Base-by-base conservation (phyloP, 1,140 invertebrate genomes). In the Rhyzopertha dominica region DNA sequence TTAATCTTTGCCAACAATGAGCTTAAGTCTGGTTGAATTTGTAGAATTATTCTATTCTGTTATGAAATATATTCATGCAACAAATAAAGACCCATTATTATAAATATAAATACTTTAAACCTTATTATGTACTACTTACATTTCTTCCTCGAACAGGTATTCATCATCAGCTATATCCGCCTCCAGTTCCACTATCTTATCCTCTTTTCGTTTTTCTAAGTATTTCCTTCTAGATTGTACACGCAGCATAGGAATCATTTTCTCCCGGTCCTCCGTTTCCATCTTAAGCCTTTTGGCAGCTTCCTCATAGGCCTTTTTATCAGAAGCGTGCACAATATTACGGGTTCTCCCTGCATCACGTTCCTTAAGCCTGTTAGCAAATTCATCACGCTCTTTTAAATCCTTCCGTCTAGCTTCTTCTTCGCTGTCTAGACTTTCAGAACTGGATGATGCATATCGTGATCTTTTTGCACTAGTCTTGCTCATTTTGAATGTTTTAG, bases 111-210 rank as follows among this genome's bases (percentile, higher is more conserved):
- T n/a, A n/a, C 24, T 24, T 5, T 23, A 39, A 18, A 43, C 17
- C 14, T 12, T 10, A 13, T 23, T 31, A 28, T 31, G 29, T 30
- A 56, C 48, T 45, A 75, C 81, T 77, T 78, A 92, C 82, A 86
- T 75, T 61, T 82, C 78, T 47, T 92, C 87, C 19, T 87, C 82
- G 71, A 98, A 99, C 1, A 98, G 73, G 68, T 90, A 94, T 70
- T 98, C 91, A 74, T 99, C 95, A 69, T 99, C 96, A n/a, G 81
- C 65, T 39, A 99, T 90, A 63, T 95, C 92, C 14, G 81, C 86
- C 73, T 98, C 95, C 24, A 99, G 71, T 67, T 99, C 95, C n/a
- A 84, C 77, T 25, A 98, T 78, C 75, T 99, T 98, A 59, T 98
- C 95, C 39, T 88, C 87, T 73, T 97, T 95, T 37, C 96, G 76